These are phyloP conservation scores for Callyntrura sp. DNA, from an alignment of 2,888 invertebrate genomes.

Conservation along the genomic window DNA sequence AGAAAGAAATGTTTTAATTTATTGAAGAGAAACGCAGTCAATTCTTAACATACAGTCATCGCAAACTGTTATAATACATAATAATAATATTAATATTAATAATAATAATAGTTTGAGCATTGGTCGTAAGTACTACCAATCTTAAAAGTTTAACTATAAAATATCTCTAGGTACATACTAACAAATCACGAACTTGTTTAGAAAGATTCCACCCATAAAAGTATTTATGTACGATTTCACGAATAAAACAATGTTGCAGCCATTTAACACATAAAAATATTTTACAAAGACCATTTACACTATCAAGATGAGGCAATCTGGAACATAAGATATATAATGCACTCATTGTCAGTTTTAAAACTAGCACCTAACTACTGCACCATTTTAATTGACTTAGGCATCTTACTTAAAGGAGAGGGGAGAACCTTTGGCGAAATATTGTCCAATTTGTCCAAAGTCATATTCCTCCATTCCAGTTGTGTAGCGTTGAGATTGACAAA, in stretches of 20 bases:
- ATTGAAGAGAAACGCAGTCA: conserved; percentile 2
- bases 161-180: background rate
- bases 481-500: too few relatives aligned
- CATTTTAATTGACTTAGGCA: too few relatives aligned
- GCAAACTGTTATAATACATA: background rate
- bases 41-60: conserved; percentile 18
- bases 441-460: too few relatives aligned
- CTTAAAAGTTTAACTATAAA: background rate
- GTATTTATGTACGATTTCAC: conserved; percentile 22
- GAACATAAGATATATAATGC: too few relatives aligned
- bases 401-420: too few relatives aligned
- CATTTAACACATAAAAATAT: background rate
- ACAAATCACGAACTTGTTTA: conserved; percentile 26
- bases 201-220: conserved; percentile 49
- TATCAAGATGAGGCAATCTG: too few relatives aligned
- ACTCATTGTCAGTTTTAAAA: too few relatives aligned
- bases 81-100: background rate
- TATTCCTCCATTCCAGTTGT: too few relatives aligned
- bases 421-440: too few relatives aligned
- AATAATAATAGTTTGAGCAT: background rate
- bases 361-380: too few relatives aligned
- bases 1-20: conserved; percentile 7
- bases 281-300: background rate
- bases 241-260: background rate
- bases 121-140: background rate